phyloP scores from a whole-genome alignment of 2,797 vertebrate genomes.

The Spinibarbus caldwelli region DNA sequence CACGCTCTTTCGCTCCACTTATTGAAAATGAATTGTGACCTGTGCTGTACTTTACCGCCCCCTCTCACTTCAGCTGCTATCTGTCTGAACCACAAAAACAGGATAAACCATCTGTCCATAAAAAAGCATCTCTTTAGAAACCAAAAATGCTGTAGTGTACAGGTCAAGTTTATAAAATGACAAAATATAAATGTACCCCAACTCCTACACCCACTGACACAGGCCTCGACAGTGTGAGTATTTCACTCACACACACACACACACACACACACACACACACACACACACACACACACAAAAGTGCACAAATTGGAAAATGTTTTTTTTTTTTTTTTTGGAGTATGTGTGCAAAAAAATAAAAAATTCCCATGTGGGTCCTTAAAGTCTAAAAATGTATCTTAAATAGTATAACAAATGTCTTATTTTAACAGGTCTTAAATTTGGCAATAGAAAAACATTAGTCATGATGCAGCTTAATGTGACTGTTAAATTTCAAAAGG shows the following conservation, averaged over 20 bases:
- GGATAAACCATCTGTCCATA: neutral
- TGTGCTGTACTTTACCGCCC: no score
- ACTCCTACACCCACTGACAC: neutral
- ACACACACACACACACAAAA: no score
- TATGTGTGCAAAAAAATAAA: neutral
- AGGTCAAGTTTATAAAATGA: neutral
- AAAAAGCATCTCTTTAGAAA: neutral
- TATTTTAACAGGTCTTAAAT: neutral
- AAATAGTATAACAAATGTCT: neutral
- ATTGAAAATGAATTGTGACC: conserved; percentile 1
- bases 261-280: no score
- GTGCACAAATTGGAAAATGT: neutral
- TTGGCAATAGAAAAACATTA: neutral
- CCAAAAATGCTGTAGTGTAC: neutral
- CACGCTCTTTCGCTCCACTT: neutral
- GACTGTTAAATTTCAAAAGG: no score
- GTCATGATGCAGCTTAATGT: neutral
- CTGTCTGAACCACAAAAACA: neutral
- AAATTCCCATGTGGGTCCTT: no score
- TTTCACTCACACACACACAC: neutral
- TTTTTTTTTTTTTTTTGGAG: no score
- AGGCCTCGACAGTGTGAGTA: neutral
- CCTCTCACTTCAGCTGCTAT: neutral
- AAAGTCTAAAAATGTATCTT: neutral
- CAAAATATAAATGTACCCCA: neutral